Conservation (phyloP, 2,113 vertebrate species). For the Machaerirhynchus nigripectus region DNA sequence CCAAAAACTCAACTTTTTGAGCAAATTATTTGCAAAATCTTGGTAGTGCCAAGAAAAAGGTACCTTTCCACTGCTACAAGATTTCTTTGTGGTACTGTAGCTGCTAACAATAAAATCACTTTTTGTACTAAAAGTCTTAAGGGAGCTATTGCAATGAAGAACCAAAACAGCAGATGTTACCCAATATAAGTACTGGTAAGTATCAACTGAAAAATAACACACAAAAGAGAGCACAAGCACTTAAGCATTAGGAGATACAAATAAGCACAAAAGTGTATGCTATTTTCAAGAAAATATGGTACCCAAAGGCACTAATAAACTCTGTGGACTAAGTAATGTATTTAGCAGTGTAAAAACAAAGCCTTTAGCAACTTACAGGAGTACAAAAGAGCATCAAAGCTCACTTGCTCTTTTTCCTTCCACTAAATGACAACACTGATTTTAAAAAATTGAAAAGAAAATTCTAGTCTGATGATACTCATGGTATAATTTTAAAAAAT, state of each 20-base stretch:
- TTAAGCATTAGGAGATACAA: conserved; percentile 47
- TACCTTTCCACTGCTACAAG: not conserved
- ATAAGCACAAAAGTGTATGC: conserved; percentile 27
- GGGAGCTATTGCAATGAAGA: conserved; percentile 53
- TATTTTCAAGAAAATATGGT: conserved; percentile 47
- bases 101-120: conserved; percentile 26
- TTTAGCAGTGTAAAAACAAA: conserved; percentile 34
- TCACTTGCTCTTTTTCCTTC: not conserved
- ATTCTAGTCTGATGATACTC: not conserved
- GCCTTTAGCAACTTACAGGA: not conserved
- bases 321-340: conserved; percentile 10
- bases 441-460: not conserved
- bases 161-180: conserved; percentile 61
- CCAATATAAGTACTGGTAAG: conserved; percentile 18
- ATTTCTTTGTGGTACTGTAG: not conserved
- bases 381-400: not conserved
- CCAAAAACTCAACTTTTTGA: not conserved
- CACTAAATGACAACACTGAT: not conserved
- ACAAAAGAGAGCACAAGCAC: conserved; percentile 32
- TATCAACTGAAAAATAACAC: conserved; percentile 55
- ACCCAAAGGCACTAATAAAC: conserved; percentile 50
- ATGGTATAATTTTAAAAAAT: not conserved
- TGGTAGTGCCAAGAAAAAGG: not conserved
- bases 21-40: not conserved
- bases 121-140: conserved; percentile 31